Evolutionary conservation across 2,113 vertebrate species (phyloP).

Genomic region (Lonchura striata): DNA sequence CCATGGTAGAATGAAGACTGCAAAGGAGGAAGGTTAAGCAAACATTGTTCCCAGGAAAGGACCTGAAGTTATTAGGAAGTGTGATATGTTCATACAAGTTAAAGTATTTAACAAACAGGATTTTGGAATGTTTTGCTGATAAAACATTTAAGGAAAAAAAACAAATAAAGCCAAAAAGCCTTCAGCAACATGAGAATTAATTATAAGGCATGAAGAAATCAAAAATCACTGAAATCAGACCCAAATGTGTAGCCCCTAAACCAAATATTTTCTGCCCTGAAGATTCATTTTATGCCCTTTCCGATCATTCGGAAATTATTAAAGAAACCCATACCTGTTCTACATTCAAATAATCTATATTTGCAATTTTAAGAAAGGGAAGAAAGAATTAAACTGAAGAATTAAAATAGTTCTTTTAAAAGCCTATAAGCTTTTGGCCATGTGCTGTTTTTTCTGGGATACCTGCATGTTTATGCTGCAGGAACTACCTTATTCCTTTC

Average conservation of each 20-base stretch:
- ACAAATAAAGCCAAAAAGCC: neutral
- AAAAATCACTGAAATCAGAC: neutral
- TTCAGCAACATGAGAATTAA: neutral
- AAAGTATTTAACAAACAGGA: neutral
- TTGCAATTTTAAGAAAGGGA: neutral
- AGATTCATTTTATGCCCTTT: neutral
- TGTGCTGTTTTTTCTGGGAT: neutral
- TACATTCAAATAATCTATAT: neutral
- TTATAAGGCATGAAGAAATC: neutral
- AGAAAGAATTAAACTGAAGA: neutral
- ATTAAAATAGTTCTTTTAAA: neutral
- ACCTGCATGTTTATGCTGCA: neutral
- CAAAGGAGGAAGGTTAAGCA: neutral
- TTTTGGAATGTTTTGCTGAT: neutral
- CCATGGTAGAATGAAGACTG: neutral
- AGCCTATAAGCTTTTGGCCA: neutral
- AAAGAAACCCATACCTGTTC: neutral
- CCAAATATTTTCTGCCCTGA: neutral
- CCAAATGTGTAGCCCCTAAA: neutral
- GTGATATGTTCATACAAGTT: neutral
- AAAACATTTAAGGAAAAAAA: neutral
- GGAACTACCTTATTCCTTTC: neutral
- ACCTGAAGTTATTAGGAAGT: neutral
- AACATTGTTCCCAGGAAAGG: neutral
- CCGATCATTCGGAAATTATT: neutral